Base-by-base conservation (phyloP, 1,140 invertebrate species). In the Archegozetes longisetosus region DNA sequence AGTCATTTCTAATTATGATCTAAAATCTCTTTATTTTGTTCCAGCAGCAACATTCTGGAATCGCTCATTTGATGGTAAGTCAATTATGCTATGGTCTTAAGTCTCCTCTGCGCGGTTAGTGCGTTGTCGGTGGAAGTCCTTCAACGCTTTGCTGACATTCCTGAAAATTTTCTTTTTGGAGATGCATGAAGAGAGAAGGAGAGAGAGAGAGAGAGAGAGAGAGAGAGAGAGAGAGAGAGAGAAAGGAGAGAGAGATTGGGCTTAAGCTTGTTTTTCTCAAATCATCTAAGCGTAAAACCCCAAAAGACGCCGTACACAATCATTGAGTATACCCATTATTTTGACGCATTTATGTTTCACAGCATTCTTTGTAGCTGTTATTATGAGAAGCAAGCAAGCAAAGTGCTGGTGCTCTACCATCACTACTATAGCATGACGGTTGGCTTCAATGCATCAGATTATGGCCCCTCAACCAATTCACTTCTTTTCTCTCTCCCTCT, bases 41-140 rank as follows among this genome's bases (percentile, higher is more conserved):
- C 58, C 9, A 62, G 59, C 62, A 65, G 61, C 64, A 65, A 47
- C 64, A 65, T 50, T 58, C 62, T 4, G 64, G 64, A 32, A 63
- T 65, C 22, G 62, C 64, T 23, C 64, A 65, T 62, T 56, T 65
- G 14, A 63, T 65, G 64, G 64, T 65, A 58, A 51, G 64, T 58
- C 40, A 32, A 4, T 47, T 14, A 12, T 9, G 17, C 17, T 40
- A 40, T 32, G 29, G 17, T 12, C 25, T 49, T 57, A 53, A 32
- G 28, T 17, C 29, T 50, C 29, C 32, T 40, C 32, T 40, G 6
- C 17, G 32, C 17, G 17, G 6, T 40, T 6, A 40, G 32, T 40
- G 17, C 17, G 32, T 40, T 40, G 32, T 40, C 32, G 32, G 32
- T 40, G 32, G 32, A 40, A 40, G 32, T 40, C 32, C 32, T 40